phyloP scores from a whole-genome alignment of 2,888 invertebrate genomes.

The Parnassius orleans region DNA sequence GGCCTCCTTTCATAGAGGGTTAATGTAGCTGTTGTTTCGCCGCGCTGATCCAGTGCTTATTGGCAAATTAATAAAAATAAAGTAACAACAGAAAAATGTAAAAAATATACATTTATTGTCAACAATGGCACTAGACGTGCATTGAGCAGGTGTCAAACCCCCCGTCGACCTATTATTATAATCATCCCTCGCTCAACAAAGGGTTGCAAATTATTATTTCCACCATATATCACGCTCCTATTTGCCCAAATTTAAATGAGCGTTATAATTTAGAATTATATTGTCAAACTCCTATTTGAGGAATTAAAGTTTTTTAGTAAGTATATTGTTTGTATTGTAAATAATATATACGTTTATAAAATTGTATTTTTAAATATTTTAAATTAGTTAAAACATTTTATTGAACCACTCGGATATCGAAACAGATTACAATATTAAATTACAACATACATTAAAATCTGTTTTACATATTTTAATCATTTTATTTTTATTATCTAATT shows the following conservation, averaged over 20 bases:
- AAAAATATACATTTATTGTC: slow-evolving; percentile 11
- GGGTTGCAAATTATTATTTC: slow-evolving; percentile 79
- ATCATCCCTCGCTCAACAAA: slow-evolving; percentile 58
- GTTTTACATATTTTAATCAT: too few species aligned
- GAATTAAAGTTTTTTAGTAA: slow-evolving; percentile 18
- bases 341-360: neutral
- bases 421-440: too few species aligned
- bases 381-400: too few species aligned
- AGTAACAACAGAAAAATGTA: too few species aligned
- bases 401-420: too few species aligned
- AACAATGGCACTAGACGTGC: slow-evolving; percentile 37
- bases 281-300: slow-evolving; percentile 44
- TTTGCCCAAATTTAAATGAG: slow-evolving; percentile 67
- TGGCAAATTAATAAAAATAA: too few species aligned
- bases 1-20: too few species aligned
- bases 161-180: slow-evolving; percentile 53
- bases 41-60: too few species aligned
- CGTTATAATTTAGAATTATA: slow-evolving; percentile 75
- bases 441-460: too few species aligned
- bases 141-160: slow-evolving; percentile 67
- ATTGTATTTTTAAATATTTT: too few species aligned
- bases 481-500: too few species aligned
- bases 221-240: slow-evolving; percentile 68
- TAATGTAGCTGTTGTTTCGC: too few species aligned
- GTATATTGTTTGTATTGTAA: slow-evolving; percentile 1